Evolutionary conservation across 2,888 invertebrate species (phyloP), one percentile per base, ranked within the genome.

Genomic region (Exephanes ischioxanthus): DNA sequence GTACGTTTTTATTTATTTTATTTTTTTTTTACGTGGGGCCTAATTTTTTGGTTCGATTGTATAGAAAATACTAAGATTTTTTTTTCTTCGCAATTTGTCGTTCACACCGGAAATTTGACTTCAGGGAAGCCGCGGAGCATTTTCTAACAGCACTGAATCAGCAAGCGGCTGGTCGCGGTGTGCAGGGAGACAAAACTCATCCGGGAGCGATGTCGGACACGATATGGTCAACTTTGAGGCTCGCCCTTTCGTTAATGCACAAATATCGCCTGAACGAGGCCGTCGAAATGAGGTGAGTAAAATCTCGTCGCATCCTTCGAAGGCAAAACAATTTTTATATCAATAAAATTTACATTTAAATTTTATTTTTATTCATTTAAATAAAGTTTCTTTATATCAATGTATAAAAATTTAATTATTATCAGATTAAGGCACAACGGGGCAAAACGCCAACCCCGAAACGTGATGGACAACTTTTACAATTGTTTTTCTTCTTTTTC

Each of bases 121-220:
- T 37, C 91, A 98, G 97, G 92, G 97, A 99, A 95, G 99, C 99
- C 6, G 98, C 97, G 16, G 99, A 99, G 94, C 99, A 99, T 95
- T 97, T 99, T 90, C 94, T 99, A 71, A 97, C 97, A 3, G 99
- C 99, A 0, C 94, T 99, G 53, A 99, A 98, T 94, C 97, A 99
- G 94, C 99, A 99, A 95, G 96, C 97, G 30, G 96, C 96, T 87
- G 97, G 96, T 76, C 96, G 95, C 92, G 96, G 96, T 51, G 91
- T 94, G 2, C 92, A 94, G 76, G 92, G 92, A 14, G 93, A 94
- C 73, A 94, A 94, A 88, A 90, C 93, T 45, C 91, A 95, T 66
- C 94, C 94, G 1, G 94, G 90, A 91, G 95, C 96, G 84, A 97
- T 97, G 97, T 99, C 99, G 0, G 97, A 98, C 89, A 97, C 97